A percentile compares a stretch with the other conserved stretches of the same genome.
phyloP scores from a whole-genome alignment of 2,888 invertebrate genomes.

The Julus scanicus region DNA sequence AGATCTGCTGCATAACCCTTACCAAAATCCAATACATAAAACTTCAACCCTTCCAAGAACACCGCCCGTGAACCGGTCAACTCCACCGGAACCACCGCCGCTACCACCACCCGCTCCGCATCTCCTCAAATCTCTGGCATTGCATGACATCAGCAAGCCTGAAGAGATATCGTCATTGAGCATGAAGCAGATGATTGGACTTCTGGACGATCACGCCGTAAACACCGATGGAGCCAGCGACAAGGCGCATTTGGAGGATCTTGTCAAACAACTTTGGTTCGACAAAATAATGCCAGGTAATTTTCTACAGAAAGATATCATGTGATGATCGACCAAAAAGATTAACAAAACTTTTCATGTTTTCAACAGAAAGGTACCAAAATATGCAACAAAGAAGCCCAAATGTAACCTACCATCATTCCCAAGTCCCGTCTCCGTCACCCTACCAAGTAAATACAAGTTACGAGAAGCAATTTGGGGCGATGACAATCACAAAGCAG shows the following conservation, averaged over 20 bases:
- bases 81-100: background rate
- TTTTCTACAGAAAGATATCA: too few relatives aligned
- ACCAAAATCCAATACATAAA: background rate
- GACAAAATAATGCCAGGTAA: slow-evolving; percentile 13
- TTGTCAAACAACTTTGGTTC: slow-evolving; percentile 23
- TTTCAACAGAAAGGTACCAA: background rate
- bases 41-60: background rate
- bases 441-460: background rate
- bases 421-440: background rate
- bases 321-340: too few relatives aligned
- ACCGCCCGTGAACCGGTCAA: background rate
- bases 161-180: slow-evolving; percentile 2
- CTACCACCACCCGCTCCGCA: background rate
- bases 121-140: background rate
- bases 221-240: slow-evolving; percentile 14
- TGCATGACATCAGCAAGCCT: background rate
- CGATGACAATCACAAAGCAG: background rate
- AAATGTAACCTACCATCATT: background rate
- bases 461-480: background rate
- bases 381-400: background rate
- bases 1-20: background rate
- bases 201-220: background rate
- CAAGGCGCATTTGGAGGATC: slow-evolving; percentile 2
- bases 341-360: background rate
- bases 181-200: slow-evolving; percentile 1